Evolutionary conservation across 1,140 invertebrate species (phyloP).

Genomic region (Hyphantria cunea): DNA sequence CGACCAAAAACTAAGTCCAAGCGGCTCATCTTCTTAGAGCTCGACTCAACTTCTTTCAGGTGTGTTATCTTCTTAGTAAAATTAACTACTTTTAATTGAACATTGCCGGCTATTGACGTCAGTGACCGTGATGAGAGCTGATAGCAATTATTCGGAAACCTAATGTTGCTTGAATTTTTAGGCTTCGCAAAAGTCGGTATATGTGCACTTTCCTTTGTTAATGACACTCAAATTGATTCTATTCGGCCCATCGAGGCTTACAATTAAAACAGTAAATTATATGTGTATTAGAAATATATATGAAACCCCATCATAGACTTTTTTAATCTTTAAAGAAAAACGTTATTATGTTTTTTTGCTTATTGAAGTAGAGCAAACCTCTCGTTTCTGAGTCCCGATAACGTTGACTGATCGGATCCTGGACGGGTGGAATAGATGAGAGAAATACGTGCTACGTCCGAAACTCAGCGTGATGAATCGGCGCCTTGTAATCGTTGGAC

Average conservation of each 20-base stretch:
- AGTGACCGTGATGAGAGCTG: too few species aligned
- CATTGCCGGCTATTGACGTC: too few species aligned
- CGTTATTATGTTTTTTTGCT: slow-evolving; percentile 64
- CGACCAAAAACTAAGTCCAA: too few species aligned
- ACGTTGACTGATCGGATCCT: slow-evolving; percentile 67
- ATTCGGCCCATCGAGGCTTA: background rate
- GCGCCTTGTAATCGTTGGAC: slow-evolving; percentile 68
- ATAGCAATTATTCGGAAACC: too few species aligned
- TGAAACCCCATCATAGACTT: background rate
- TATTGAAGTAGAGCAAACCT: slow-evolving; percentile 41
- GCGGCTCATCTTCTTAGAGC: too few species aligned
- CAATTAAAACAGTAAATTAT: background rate
- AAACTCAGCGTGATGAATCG: slow-evolving; percentile 65
- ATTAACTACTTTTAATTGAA: too few species aligned
- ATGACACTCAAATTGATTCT: background rate
- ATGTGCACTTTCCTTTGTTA: too few species aligned
- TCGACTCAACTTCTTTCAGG: too few species aligned
- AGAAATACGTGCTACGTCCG: slow-evolving; percentile 61
- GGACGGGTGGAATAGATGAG: slow-evolving; percentile 66
- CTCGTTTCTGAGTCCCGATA: slow-evolving; percentile 53
- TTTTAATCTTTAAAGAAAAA: slow-evolving; percentile 7
- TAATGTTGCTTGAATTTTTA: background rate
- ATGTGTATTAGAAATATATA: background rate
- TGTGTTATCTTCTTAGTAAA: too few species aligned
- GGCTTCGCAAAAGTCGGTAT: background rate